These are phyloP conservation scores for Aleadryas rufinucha DNA, from an alignment of 2,113 vertebrate species.

Conservation along the genomic window DNA sequence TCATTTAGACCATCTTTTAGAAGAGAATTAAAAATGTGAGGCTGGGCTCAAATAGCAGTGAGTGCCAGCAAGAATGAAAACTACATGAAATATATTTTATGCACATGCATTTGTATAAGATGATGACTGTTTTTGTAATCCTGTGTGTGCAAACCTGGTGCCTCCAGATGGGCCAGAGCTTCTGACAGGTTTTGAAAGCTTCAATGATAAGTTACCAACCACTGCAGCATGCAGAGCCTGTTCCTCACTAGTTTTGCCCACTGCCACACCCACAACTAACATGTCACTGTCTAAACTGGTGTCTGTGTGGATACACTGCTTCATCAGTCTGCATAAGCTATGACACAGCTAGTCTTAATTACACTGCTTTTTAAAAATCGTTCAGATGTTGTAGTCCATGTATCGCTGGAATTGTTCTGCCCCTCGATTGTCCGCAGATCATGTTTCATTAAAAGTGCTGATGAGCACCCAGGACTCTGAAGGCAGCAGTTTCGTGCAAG, in stretches of 20 bases:
- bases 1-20: background rate
- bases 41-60: background rate
- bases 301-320: background rate
- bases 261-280: background rate
- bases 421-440: background rate
- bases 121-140: background rate
- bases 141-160: background rate
- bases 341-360: background rate
- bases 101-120: background rate
- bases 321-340: background rate
- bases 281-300: background rate
- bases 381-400: background rate
- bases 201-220: background rate
- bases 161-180: background rate
- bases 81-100: background rate
- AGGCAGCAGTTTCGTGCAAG: slow-evolving; percentile 47
- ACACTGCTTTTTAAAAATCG: background rate
- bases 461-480: background rate
- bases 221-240: background rate
- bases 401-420: background rate
- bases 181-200: background rate
- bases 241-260: background rate
- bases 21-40: background rate
- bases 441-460: slow-evolving; percentile 12
- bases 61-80: background rate